Evolutionary conservation across 2,888 invertebrate genomes (phyloP), one percentile per base, ranked within the genome.

Genomic region (Labia minor): DNA sequence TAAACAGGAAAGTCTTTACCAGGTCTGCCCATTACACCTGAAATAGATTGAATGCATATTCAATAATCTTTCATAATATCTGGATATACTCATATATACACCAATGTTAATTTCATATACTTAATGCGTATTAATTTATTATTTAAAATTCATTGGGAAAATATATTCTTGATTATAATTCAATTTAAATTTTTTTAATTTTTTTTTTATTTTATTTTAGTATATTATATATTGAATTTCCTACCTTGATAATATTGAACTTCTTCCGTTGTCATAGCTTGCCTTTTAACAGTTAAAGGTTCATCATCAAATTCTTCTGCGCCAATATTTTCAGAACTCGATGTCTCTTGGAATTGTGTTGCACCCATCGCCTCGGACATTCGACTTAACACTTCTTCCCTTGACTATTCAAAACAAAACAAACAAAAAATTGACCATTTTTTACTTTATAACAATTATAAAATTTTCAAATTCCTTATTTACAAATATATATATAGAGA

Each of bases 1-100:
- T 75, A 76, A 68, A 76, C 77, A 1, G 81, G 81, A 72, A 79
- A 81, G 71, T 80, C 80, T 68, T 74, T 72, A 62, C 79, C 80
- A n/a, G 80, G 77, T 26, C 49, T 4, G 3, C 49, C 49, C 49
- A 49, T 49, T n/a, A 49, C 49, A 49, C 49, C 49, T 49, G 14
- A 16, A 49, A 49, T 8, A 33, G n/a, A 74, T 74, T 63, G n/a
- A n/a, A n/a, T n/a, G n/a, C n/a, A n/a, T n/a, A n/a, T n/a, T n/a
- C n/a, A n/a, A n/a, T n/a, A n/a, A n/a, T n/a, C n/a, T n/a, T n/a
- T n/a, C n/a, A n/a, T n/a, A n/a, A n/a, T n/a, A n/a, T n/a, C n/a
- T n/a, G n/a, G n/a, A n/a, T n/a, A n/a, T n/a, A n/a, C n/a, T n/a
- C n/a, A n/a, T n/a, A n/a, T n/a, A n/a, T n/a, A n/a, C n/a, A n/a